Evolutionary conservation across 2,888 invertebrate species (phyloP).

Genomic region (Lepidochrysops patricia): DNA sequence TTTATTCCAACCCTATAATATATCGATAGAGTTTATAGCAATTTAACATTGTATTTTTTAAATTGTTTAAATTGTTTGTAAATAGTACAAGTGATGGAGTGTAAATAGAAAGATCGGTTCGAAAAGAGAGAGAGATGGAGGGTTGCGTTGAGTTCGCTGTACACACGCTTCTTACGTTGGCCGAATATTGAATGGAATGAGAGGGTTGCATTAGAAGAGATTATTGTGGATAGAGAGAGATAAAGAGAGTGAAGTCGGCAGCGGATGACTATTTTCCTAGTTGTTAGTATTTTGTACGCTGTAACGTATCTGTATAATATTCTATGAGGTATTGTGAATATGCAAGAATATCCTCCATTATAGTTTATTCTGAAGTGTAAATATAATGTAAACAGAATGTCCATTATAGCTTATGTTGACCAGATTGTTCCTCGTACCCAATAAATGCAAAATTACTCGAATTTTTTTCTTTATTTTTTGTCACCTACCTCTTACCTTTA

Average conservation of each 20-base stretch:
- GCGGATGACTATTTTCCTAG: conserved; percentile 39
- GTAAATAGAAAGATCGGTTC: conserved; percentile 55
- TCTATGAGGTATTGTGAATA: conserved; percentile 67
- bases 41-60: conserved; percentile 70
- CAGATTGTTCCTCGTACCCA: conserved; percentile 74
- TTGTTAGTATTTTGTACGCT: conserved; percentile 66
- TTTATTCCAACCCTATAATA: conserved; percentile 66
- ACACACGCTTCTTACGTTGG: conserved; percentile 58
- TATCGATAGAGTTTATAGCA: conserved; percentile 61
- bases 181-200: conserved; percentile 52
- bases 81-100: conserved; percentile 71
- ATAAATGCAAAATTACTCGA: conserved; percentile 73
- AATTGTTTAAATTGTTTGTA: conserved; percentile 66
- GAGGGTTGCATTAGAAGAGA: conserved; percentile 30
- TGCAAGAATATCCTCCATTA: conserved; percentile 63
- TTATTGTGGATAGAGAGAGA: conserved; percentile 18
- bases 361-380: conserved; percentile 70
- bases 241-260: conserved; percentile 34
- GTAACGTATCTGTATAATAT: conserved; percentile 63
- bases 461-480: conserved; percentile 34
- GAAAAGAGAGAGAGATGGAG: background rate
- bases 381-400: conserved; percentile 72
- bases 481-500: background rate
- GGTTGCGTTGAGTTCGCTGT: conserved; percentile 50
- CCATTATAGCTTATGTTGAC: conserved; percentile 75